Base-by-base conservation (phyloP, 1,140 invertebrate genomes). In the Oreohelix idahoensis region DNA sequence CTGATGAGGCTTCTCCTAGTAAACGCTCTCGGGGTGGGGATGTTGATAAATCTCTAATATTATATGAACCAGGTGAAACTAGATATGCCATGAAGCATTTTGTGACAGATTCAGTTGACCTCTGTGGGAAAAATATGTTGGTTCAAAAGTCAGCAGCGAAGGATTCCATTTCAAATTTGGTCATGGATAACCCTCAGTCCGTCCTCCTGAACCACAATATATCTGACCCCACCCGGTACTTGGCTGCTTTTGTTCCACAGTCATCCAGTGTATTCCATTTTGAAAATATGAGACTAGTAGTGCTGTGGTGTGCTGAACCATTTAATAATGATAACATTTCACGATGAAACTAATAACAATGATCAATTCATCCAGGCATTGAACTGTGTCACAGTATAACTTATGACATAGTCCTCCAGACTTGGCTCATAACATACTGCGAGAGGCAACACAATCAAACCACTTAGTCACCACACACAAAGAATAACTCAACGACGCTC, bases 1-100 rank as follows among this genome's bases (percentile, higher is more conserved):
- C 1, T 8, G 38, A 79, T 42, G 58, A 63, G 4, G 17, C 77
- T 36, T 35, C 77, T 42, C 32, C 49, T 45, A 79, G 36, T 35
- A 35, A 69, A 38, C 29, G 23, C 26, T 15, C 26, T 77, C 42
- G 75, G 32, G 29, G 36, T 1, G 2, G 4, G 10, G 53, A 58
- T 2, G 53, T 23, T 35, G 26, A 66, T 36, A 29, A 71, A 42
- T 45, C n/a, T 26, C 0, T 51, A 39, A 36, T 36, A 0, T 29
- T 32, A 5, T 83, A 58, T 79, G 75, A 83, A 83, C 38, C 36
- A 26, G 75, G 63, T 32, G 76, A 79, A n/a, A 70, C 82, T 17
- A 36, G 82, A 42, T 79, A 83, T 36, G 45, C 29, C 39, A 49
- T 78, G 53, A 83, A 83, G 42, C 82, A 83, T 73, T 83, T 70